These are phyloP conservation scores for Tapirus terrestris DNA, from an alignment of 2,113 vertebrate species.

Conservation along the genomic window DNA sequence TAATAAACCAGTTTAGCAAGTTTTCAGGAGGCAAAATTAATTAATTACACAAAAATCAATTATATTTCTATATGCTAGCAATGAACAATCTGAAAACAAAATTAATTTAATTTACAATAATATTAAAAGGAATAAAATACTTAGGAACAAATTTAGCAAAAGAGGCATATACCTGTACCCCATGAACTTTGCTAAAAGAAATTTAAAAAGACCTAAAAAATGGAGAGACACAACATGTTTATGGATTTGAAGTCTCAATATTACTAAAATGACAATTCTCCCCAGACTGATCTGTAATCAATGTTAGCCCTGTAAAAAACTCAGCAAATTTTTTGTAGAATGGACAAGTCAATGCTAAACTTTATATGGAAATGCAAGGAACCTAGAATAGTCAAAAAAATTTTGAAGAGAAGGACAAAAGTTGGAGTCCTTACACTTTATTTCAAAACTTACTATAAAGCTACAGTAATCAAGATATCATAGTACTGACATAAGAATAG, in stretches of 20 bases:
- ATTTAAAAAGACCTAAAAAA: not conserved
- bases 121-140: not conserved
- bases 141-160: not conserved
- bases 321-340: not conserved
- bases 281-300: not conserved
- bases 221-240: not conserved
- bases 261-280: not conserved
- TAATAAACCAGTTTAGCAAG: not conserved
- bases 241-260: not conserved
- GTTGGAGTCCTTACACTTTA: not conserved
- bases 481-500: not conserved
- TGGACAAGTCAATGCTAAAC: not conserved
- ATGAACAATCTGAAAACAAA: conserved; percentile 26
- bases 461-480: not conserved
- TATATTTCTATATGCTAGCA: not conserved
- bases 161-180: not conserved
- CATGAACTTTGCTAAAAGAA: not conserved
- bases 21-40: not conserved
- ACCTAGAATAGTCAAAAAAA: not conserved
- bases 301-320: not conserved
- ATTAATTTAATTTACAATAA: not conserved
- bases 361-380: not conserved
- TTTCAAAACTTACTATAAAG: not conserved
- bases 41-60: not conserved
- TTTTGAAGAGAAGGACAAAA: not conserved